These are phyloP conservation scores for Pristionchus entomophagus DNA, from an alignment of 2,888 invertebrate genomes.

Conservation along the genomic window DNA sequence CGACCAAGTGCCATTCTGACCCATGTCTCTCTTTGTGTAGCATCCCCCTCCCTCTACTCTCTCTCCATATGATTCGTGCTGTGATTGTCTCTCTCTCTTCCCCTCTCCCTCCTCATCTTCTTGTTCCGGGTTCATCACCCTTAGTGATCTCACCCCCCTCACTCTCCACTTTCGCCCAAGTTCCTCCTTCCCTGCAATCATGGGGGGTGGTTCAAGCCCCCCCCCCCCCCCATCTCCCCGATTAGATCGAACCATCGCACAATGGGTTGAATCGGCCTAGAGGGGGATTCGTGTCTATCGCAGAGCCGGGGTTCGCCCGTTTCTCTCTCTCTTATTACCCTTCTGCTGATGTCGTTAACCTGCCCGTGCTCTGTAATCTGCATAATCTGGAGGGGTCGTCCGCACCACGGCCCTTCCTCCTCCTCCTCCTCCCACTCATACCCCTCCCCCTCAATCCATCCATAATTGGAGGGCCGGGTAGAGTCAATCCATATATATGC, in stretches of 20 bases:
- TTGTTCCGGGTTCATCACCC: not conserved
- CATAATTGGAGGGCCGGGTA: constrained; percentile 33
- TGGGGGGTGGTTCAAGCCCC: not conserved
- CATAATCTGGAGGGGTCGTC: not conserved
- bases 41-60: not conserved
- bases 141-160: not conserved
- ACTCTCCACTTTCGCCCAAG: not conserved
- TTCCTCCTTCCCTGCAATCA: not conserved
- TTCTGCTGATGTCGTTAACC: not conserved
- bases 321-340: not conserved
- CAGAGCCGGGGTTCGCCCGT: too few relatives aligned
- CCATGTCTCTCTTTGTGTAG: not conserved
- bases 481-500: constrained; percentile 9
- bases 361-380: not conserved
- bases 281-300: not conserved
- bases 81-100: constrained; percentile 27
- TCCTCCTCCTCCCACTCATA: not conserved
- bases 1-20: not conserved
- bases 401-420: not conserved
- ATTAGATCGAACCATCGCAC: not conserved
- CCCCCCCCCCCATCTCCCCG: too few relatives aligned
- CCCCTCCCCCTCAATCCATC: constrained; percentile 1
- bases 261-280: not conserved
- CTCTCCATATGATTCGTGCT: not conserved
- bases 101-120: not conserved